Evolutionary conservation across 2,113 vertebrate species (phyloP), one percentile per base, ranked within the genome.

Genomic region (Ceyx margarethae): DNA sequence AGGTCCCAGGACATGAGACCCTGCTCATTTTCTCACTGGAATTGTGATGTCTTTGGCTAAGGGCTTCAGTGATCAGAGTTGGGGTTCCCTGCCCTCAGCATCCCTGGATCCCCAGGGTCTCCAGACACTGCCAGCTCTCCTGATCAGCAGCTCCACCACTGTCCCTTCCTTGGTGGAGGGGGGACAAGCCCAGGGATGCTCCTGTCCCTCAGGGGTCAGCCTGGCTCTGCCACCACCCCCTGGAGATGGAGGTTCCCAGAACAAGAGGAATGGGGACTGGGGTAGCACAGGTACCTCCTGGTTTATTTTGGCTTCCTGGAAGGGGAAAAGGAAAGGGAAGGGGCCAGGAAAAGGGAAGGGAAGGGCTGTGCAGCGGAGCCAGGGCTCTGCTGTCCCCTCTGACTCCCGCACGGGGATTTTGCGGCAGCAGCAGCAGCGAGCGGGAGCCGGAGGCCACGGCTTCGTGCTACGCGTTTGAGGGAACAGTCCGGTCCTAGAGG

Each of bases 401-500:
- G 4, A 0, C 61, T 94, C 76, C 60, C 0, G 0, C 71, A 5
- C 31, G 29, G 77, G 74, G 77, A 57, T 78, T 84, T 81, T 72
- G 84, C 4, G 5, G 66, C 45, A 26, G 82, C 8, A 3, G 64
- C 21, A 26, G 64, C 21, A 26, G 35, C 60, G 28, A n/a, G 46
- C 12, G 3, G 65, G 74, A 90, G 57, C 15, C 46, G 71, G 81
- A 73, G 71, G 60, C 87, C 78, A 7, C 17, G 4, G 67, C 74
- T 89, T 72, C 5, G 0, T 73, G 23, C 61, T 12, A 15, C 40
- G 1, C 8, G 15, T 75, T 73, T 23, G 69, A 95, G 76, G 84
- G 87, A 60, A 33, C 93, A 91, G 90, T 81, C 92, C 91, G 54
- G 89, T 93, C 96, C 96, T 93, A 95, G 89, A 95, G 96, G 94